Evolutionary conservation across 2,888 invertebrate genomes (phyloP).

Genomic region (Ormyrus rosae): DNA sequence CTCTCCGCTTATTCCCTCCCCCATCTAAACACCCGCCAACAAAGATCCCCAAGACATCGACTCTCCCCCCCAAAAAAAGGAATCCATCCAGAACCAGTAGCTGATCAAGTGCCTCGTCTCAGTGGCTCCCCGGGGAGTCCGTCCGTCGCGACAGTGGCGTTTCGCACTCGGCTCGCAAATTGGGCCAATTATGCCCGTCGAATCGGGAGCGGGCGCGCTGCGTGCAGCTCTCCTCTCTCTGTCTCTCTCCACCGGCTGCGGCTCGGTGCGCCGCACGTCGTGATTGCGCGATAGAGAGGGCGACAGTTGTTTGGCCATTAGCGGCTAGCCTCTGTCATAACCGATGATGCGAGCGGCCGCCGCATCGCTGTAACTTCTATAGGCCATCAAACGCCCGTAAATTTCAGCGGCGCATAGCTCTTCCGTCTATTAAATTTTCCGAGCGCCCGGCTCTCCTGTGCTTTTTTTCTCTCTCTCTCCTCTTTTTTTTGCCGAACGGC

Average conservation of each 20-base stretch:
- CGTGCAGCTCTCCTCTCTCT: no score
- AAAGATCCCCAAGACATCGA: no score
- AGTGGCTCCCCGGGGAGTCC: no score
- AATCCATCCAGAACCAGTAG: no score
- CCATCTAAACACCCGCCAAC: no score
- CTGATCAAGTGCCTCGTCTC: no score
- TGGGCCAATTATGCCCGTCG: constrained; percentile 69
- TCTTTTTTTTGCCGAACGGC: no score
- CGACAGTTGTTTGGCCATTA: constrained; percentile 70
- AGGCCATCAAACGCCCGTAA: no score
- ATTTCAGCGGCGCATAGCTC: not conserved
- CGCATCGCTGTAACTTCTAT: not conserved
- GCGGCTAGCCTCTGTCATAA: constrained; percentile 56
- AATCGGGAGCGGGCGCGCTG: constrained; percentile 58
- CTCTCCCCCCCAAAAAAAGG: no score
- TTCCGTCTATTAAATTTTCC: constrained; percentile 36
- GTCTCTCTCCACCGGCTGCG: constrained; percentile 49
- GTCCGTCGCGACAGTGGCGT: not conserved
- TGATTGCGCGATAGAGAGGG: constrained; percentile 63
- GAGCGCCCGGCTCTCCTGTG: no score
- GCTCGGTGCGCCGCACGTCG: constrained; percentile 56
- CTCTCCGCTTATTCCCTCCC: no score
- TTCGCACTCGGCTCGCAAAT: constrained; percentile 59
- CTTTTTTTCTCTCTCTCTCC: no score
- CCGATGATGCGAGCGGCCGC: constrained; percentile 25